These are phyloP conservation scores for Dichetophora obliterata DNA, from an alignment of 2,888 invertebrate genomes.

Conservation along the genomic window DNA sequence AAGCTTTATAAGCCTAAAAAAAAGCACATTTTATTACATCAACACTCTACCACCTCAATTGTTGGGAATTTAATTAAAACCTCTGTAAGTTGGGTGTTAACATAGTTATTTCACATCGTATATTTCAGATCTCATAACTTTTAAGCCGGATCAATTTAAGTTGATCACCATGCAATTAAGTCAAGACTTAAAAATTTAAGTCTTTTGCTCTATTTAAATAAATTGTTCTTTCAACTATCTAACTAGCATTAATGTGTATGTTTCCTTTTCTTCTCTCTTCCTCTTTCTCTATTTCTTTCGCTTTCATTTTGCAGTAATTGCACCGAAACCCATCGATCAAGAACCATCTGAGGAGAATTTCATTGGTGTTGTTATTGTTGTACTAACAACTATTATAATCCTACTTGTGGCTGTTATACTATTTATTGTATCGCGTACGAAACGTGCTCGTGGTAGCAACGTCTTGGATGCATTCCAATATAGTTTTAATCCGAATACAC, in stretches of 20 bases:
- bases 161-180: too few species aligned
- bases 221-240: neutral
- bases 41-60: too few species aligned
- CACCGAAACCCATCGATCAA: conserved; percentile 73
- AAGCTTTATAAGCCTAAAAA: too few species aligned
- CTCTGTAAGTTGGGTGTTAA: too few species aligned
- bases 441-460: conserved; percentile 71
- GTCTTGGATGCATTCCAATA: conserved; percentile 70
- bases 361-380: conserved; percentile 79
- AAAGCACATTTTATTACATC: too few species aligned
- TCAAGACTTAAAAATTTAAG: neutral
- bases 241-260: neutral
- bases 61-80: too few species aligned
- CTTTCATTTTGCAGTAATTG: conserved; percentile 61
- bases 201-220: neutral
- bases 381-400: conserved; percentile 80
- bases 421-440: conserved; percentile 78
- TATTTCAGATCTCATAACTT: too few species aligned
- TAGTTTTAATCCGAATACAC: conserved; percentile 69
- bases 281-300: conserved; percentile 41
- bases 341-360: conserved; percentile 73
- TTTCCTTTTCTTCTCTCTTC: conserved; percentile 7
- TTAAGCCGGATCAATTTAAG: too few species aligned
- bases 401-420: conserved; percentile 79
- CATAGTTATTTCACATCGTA: too few species aligned